Percentiles rank a stretch among this genome's conserved stretches.
Evolutionary conservation across 2,888 invertebrate species (phyloP).

Genomic region (Acronicta psi): DNA sequence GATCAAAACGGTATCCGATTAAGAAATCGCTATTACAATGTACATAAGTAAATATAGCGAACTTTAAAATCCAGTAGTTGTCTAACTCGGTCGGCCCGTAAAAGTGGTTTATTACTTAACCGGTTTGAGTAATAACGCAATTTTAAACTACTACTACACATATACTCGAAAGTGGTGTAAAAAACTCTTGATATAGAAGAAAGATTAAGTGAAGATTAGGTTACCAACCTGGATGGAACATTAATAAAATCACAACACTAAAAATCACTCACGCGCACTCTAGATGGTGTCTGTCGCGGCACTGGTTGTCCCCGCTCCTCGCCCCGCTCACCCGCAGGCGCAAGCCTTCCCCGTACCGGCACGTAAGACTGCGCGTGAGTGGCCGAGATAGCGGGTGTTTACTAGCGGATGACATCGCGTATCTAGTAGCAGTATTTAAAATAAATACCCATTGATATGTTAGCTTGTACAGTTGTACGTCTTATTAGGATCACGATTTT

Average conservation of each 20-base stretch:
- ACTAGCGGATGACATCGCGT: slow-evolving; percentile 32
- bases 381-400: slow-evolving; percentile 43
- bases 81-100: slow-evolving; percentile 59
- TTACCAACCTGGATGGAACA: slow-evolving; percentile 57
- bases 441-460: background rate
- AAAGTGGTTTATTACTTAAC: slow-evolving; percentile 61
- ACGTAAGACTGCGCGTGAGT: slow-evolving; percentile 42
- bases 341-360: slow-evolving; percentile 35
- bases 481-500: too few relatives aligned
- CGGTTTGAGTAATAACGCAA: slow-evolving; percentile 42
- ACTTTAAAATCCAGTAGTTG: slow-evolving; percentile 57
- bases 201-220: slow-evolving; percentile 27
- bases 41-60: slow-evolving; percentile 55
- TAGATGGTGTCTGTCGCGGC: slow-evolving; percentile 49
- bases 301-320: slow-evolving; percentile 47
- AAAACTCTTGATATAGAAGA: slow-evolving; percentile 13
- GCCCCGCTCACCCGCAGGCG: slow-evolving; percentile 32
- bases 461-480: too few relatives aligned
- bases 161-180: background rate
- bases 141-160: slow-evolving; percentile 18
- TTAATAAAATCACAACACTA: slow-evolving; percentile 51
- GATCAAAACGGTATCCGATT: slow-evolving; percentile 41
- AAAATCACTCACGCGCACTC: slow-evolving; percentile 50
- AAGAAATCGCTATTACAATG: slow-evolving; percentile 50
- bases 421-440: background rate